Base-by-base conservation (phyloP, 2,797 vertebrate species). In the Pogoniulus pusillus region DNA sequence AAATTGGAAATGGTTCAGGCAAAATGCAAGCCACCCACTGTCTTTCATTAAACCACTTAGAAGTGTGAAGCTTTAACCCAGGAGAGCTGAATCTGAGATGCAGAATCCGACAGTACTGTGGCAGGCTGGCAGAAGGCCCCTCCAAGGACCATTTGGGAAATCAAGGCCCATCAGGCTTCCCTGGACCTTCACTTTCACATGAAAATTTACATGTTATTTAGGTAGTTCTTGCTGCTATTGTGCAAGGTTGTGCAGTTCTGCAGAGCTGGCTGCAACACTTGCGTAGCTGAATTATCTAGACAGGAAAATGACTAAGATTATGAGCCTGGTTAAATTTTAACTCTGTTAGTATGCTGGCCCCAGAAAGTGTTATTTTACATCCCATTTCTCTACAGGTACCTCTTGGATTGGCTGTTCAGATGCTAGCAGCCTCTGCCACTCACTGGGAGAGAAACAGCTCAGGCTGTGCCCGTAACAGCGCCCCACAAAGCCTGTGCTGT, bases 41-140 rank as follows among this genome's bases (percentile, higher is more conserved):
- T 62, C 85, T 93, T 87, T 92, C 83, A 91, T 91, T 93, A 85
- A 93, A 75, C 89, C 2, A 1, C 85, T 94, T 89, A 93, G 87
- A 88, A 84, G 57, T 73, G 84, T 73, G 81, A 88, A 90, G 78
- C 78, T 93, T 91, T 91, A 68, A 62, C 53, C 9, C 4, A 7
- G 4, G 86, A 85, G 89, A 89, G 60, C 13, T 85, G 85, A 78
- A 87, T 75, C 57, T 24, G 54, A 93, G 78, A 60, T 4, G 24
- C 39, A 60, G 64, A 69, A 66, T 51, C 60, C 54, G 70, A 1
- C 55, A 91, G 87, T 32, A 43, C n/a, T 1, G 1, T 90, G 83
- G 87, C 87, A 91, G 81, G 35, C 72, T 93, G 88, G 85, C 83
- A 82, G 75, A 75, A 88, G 62, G 90, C 69, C 34, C 13, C 68